Conservation (phyloP, 2,113 vertebrate genomes). For the Bambusicola thoracicus region DNA sequence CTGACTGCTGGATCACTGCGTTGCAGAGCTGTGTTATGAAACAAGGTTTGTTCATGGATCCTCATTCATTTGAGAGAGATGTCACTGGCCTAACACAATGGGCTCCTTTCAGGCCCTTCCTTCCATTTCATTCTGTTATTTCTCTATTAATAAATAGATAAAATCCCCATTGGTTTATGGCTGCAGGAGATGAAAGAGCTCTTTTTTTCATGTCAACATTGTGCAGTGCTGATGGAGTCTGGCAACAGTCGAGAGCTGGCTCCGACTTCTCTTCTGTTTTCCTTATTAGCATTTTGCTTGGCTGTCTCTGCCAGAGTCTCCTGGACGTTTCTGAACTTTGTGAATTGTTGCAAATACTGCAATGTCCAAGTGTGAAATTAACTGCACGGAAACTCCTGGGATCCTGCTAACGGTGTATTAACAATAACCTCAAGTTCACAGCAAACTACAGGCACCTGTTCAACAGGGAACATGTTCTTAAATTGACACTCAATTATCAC, state of each 20-base stretch:
- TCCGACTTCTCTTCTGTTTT: not conserved
- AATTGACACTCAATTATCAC: conserved; percentile 43
- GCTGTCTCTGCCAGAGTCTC: conserved; percentile 26
- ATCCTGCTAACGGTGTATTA: not conserved
- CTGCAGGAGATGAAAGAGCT: not conserved
- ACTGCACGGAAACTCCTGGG: not conserved
- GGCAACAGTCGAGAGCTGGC: conserved; percentile 22
- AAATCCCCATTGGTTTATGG: not conserved
- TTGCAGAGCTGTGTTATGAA: not conserved
- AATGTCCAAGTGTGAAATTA: not conserved
- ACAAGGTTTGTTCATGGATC: not conserved
- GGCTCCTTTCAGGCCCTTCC: not conserved
- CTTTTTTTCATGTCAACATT: not conserved
- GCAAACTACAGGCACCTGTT: conserved; percentile 37
- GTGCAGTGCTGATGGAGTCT: not conserved
- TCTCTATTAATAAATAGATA: conserved; percentile 25
- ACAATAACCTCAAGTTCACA: not conserved
- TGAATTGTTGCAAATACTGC: conserved; percentile 14
- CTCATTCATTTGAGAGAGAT: not conserved
- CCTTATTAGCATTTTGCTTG: conserved; percentile 23
- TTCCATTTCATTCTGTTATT: not conserved
- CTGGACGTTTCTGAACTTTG: not conserved
- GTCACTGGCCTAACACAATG: not conserved
- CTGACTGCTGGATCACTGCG: not conserved
- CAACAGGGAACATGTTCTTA: not conserved